Conservation (phyloP, 37 sponge, comb jelly and placozoan species). For the Halisarca cf. caerulea region DNA sequence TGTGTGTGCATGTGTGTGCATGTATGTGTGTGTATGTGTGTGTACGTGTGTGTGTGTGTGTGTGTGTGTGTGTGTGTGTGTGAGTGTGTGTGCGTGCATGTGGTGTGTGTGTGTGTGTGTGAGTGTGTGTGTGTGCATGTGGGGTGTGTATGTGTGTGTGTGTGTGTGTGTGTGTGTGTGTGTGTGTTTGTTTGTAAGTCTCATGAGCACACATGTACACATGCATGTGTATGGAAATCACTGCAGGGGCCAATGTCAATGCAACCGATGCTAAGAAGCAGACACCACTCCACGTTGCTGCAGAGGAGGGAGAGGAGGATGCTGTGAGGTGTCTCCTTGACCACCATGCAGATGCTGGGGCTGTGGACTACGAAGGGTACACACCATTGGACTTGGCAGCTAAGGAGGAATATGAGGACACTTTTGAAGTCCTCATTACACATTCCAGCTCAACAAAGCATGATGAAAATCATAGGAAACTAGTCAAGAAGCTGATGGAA, state of each 20-base stretch:
- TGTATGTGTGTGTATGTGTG: neutral
- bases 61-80: no score
- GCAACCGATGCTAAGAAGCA: neutral
- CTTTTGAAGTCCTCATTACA: neutral
- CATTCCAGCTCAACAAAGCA: neutral
- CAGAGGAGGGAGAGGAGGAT: slow-evolving; percentile 22
- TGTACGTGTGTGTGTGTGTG: no score
- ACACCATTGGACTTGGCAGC: slow-evolving; percentile 22
- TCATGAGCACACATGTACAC: no score
- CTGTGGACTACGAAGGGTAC: neutral
- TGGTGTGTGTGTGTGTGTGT: no score
- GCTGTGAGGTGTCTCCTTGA: neutral
- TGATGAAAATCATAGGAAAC: slow-evolving; percentile 2
- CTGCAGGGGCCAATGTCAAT: slow-evolving; percentile 11
- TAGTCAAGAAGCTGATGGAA: slow-evolving; percentile 9
- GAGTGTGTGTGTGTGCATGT: no score
- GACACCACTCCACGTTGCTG: slow-evolving; percentile 15
- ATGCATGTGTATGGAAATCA: no score
- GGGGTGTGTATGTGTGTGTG: neutral
- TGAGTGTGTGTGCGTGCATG: no score
- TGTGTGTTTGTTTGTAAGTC: no score
- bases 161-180: neutral
- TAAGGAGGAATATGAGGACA: neutral
- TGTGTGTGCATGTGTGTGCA: neutral
- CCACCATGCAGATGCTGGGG: neutral